Conservation (phyloP, 2,888 invertebrate genomes). For the Hydrotaea cyrtoneurina region DNA sequence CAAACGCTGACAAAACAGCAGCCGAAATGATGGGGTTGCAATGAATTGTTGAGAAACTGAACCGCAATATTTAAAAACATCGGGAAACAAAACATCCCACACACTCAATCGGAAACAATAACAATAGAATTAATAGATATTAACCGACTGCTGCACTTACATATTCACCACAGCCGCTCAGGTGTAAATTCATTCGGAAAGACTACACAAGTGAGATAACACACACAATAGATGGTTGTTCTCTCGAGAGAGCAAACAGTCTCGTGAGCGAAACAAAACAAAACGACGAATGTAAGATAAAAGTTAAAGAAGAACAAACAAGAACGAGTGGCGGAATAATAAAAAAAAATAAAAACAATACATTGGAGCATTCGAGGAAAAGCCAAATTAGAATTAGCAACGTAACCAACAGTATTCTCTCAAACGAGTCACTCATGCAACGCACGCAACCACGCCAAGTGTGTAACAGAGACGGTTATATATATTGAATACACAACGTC, state of each 20-base stretch:
- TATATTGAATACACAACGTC: slow-evolving; percentile 47
- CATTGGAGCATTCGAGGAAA: slow-evolving; percentile 20
- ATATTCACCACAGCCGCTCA: slow-evolving; percentile 13
- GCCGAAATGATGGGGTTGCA: not conserved
- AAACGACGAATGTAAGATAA: slow-evolving; percentile 1
- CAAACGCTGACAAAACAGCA: not conserved
- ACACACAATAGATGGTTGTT: not conserved
- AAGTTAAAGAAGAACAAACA: not conserved
- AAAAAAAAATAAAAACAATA: slow-evolving; percentile 39
- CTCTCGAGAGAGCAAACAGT: not conserved
- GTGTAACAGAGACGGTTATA: slow-evolving; percentile 52
- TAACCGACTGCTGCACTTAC: slow-evolving; percentile 25
- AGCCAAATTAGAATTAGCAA: slow-evolving; percentile 63
- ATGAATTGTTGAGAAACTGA: slow-evolving; percentile 17
- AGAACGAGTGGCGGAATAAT: slow-evolving; percentile 12
- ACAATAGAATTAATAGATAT: slow-evolving; percentile 18
- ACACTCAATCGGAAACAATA: slow-evolving; percentile 7
- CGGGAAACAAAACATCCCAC: not conserved
- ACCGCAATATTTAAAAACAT: not conserved
- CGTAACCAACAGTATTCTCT: slow-evolving; percentile 65
- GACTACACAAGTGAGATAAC: not conserved
- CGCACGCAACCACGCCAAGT: slow-evolving; percentile 7
- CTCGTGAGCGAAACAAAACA: slow-evolving; percentile 35
- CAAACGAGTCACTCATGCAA: not conserved
- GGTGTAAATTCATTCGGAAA: slow-evolving; percentile 9